Evolutionary conservation across 37 sponge, comb jelly and placozoan genomes (phyloP), one percentile per base, ranked within the genome.

Genomic region (Halichondria panicea): DNA sequence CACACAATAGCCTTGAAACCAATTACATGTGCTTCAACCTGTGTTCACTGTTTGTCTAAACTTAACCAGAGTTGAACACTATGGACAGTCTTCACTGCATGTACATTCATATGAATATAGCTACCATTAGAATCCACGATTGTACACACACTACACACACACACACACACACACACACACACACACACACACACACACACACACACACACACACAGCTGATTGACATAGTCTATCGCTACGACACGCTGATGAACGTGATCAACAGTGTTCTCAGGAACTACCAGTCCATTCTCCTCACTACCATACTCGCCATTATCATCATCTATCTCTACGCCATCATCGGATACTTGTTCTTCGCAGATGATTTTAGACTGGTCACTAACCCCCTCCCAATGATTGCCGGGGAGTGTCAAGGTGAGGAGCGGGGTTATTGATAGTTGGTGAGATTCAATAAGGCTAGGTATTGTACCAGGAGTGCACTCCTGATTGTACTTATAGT

Each of bases 171-270:
- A n/a, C n/a, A n/a, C n/a, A n/a, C n/a, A n/a, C n/a, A n/a, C 33
- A 28, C 22, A 28, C 32, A 35, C 32, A 35, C 4, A 64, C 22
- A 22, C 28, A 3, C 18, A 24, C 13, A 4, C 19, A 1, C 12
- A 5, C 55, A n/a, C 63, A 0, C 12, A 11, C 66, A 21, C 36
- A 15, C 70, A 11, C 69, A 98, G 99, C 68, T 98, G 69, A 86
- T 98, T 77, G 99, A 98, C 72, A 80, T 98, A 0, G 74, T 95
- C 4, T 33, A 57, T 33, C 86, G 99, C 21, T 95, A 93, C 63
- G 95, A 94, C 45, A 95, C 93, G 0, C 87, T 98, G 0, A 89
- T 81, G 54, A 98, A 94, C 52, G 99, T 98, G 52, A 93, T 95
- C 31, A 62, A 68, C 18, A 95, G 96, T 65, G 91, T 95, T 2